Percentiles rank a stretch among this genome's conserved stretches.
phyloP scores from a whole-genome alignment of 2,113 vertebrate species.

The Malurus cyaneus region DNA sequence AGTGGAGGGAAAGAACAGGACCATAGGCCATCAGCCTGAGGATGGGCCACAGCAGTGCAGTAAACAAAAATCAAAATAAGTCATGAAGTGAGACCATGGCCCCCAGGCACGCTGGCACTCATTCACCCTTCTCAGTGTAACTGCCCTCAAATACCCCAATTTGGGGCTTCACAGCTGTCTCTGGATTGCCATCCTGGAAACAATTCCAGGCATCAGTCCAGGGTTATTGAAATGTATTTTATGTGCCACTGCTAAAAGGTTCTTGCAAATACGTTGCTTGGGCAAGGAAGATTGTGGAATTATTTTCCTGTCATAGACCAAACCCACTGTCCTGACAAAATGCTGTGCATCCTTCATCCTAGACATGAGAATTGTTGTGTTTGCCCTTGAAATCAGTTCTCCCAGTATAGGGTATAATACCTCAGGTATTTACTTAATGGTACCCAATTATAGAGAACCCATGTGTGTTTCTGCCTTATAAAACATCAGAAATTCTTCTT shows the following conservation, averaged over 20 bases:
- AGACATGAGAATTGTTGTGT: background rate
- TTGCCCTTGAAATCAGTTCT: background rate
- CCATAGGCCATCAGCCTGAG: background rate
- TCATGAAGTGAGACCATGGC: background rate
- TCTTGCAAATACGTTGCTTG: background rate
- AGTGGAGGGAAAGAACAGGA: background rate
- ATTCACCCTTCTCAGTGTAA: background rate
- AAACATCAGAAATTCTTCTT: background rate
- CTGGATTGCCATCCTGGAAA: background rate
- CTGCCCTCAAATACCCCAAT: background rate
- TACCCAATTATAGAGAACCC: background rate
- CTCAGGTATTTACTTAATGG: background rate
- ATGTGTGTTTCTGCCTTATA: background rate
- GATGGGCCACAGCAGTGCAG: background rate
- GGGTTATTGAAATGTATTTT: slow-evolving; percentile 12
- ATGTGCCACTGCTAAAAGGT: slow-evolving; percentile 37
- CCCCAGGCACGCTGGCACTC: too few species aligned
- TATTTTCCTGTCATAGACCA: background rate
- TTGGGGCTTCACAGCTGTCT: background rate
- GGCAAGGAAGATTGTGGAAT: background rate
- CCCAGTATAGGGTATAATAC: background rate
- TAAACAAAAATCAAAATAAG: background rate
- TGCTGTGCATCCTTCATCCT: background rate
- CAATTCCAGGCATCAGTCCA: background rate
- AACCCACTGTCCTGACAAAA: background rate